Evolutionary conservation across 2,888 invertebrate genomes (phyloP).

Genomic region (Cephus runcator): DNA sequence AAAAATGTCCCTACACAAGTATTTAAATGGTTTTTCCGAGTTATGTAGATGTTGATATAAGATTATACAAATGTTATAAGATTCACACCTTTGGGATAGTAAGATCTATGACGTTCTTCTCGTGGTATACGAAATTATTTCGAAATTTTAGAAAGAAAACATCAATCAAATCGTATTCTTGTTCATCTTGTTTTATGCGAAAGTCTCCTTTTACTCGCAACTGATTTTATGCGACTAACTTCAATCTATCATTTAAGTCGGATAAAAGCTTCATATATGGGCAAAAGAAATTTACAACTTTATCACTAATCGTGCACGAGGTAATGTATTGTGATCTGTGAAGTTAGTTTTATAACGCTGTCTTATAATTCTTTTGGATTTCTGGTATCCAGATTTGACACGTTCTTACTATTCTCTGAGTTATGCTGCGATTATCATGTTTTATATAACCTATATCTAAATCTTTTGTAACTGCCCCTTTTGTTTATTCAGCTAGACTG

Average conservation of each 20-base stretch:
- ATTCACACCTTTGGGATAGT: not conserved
- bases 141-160: not conserved
- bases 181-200: not conserved
- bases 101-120: not conserved
- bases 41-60: not conserved
- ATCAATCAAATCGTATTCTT: not conserved
- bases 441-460: constrained; percentile 21
- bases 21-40: not conserved
- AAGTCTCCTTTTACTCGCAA: not conserved
- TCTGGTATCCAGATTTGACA: not conserved
- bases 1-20: not conserved
- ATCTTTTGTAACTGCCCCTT: not conserved
- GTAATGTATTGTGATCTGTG: constrained; percentile 20
- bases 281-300: constrained; percentile 40
- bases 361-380: not conserved
- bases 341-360: not conserved
- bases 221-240: constrained; percentile 30
- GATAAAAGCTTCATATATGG: constrained; percentile 57
- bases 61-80: not conserved
- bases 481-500: not conserved
- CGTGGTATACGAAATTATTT: not conserved
- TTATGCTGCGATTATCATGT: constrained; percentile 6
- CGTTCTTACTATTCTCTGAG: not conserved
- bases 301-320: constrained; percentile 22
- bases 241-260: constrained; percentile 48